These are phyloP conservation scores for Mandrillus leucophaeus DNA, from an alignment of 2,113 vertebrate species.

Conservation along the genomic window DNA sequence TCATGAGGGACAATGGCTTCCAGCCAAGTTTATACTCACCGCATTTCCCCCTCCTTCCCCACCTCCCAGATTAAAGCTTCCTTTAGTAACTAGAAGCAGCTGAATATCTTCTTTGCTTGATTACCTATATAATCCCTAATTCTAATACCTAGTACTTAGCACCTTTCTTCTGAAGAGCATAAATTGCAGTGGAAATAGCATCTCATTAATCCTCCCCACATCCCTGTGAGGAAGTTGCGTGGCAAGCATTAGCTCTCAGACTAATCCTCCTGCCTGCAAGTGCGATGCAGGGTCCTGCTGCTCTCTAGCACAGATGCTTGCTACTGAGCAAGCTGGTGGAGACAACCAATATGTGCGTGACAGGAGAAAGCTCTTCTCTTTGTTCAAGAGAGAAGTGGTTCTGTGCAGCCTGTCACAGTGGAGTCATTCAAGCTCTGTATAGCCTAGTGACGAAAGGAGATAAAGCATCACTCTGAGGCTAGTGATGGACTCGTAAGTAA, in stretches of 20 bases:
- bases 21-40: not conserved
- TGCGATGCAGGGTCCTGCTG: not conserved
- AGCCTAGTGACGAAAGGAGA: not conserved
- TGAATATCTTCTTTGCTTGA: conserved; percentile 53
- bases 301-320: not conserved
- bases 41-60: not conserved
- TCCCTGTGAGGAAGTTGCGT: not conserved
- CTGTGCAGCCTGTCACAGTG: not conserved
- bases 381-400: not conserved
- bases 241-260: not conserved
- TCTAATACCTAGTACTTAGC: conserved; percentile 7
- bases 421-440: not conserved
- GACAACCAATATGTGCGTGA: not conserved
- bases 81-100: conserved; percentile 33
- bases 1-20: not conserved
- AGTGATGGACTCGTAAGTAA: not conserved
- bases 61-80: conserved; percentile 35
- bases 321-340: not conserved
- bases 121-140: conserved; percentile 55
- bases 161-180: conserved; percentile 62
- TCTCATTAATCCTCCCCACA: conserved; percentile 24
- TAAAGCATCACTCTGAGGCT: not conserved
- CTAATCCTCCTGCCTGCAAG: conserved; percentile 6
- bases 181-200: conserved; percentile 51
- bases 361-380: not conserved